A percentile compares a stretch with the other conserved stretches of the same genome.
These are phyloP conservation scores for Cephus pulcher DNA, from an alignment of 2,888 invertebrate genomes.

Conservation along the genomic window DNA sequence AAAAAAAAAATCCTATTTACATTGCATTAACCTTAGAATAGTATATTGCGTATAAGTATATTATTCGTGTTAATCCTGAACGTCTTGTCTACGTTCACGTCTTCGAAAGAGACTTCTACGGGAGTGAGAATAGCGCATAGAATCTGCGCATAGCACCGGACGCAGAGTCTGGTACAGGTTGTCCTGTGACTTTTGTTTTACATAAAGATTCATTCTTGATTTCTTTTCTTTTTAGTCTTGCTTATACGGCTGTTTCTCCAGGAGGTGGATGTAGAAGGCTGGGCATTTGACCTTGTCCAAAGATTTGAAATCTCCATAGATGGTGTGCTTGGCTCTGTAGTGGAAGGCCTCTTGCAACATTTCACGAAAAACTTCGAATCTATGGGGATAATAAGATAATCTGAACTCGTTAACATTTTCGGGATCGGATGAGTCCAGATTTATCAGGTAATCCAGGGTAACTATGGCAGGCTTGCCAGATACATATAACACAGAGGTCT, in stretches of 20 bases:
- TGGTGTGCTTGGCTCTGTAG: conserved; percentile 72
- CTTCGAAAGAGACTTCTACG: neutral
- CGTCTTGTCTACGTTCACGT: neutral
- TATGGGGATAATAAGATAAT: conserved; percentile 89
- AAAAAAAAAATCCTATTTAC: neutral
- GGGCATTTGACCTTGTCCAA: conserved; percentile 75
- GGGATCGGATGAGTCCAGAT: conserved; percentile 46
- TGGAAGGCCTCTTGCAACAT: conserved; percentile 81
- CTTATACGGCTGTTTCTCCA: conserved; percentile 71
- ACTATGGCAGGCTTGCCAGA: conserved; percentile 82
- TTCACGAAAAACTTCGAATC: conserved; percentile 76
- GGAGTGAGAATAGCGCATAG: too few relatives aligned
- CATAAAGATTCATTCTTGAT: neutral
- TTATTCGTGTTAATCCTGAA: neutral
- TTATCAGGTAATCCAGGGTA: conserved; percentile 84
- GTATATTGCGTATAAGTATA: neutral
- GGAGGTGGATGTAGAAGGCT: conserved; percentile 87
- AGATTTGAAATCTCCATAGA: conserved; percentile 86
- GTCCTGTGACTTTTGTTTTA: neutral
- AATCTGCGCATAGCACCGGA: neutral
- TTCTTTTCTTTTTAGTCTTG: neutral
- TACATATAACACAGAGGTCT: conserved; percentile 85
- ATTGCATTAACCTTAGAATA: neutral
- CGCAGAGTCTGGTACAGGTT: neutral
- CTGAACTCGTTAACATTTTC: conserved; percentile 79